Evolutionary conservation across 1,140 invertebrate genomes (phyloP), one percentile per base, ranked within the genome.

Genomic region (Temnothorax longispinosus): DNA sequence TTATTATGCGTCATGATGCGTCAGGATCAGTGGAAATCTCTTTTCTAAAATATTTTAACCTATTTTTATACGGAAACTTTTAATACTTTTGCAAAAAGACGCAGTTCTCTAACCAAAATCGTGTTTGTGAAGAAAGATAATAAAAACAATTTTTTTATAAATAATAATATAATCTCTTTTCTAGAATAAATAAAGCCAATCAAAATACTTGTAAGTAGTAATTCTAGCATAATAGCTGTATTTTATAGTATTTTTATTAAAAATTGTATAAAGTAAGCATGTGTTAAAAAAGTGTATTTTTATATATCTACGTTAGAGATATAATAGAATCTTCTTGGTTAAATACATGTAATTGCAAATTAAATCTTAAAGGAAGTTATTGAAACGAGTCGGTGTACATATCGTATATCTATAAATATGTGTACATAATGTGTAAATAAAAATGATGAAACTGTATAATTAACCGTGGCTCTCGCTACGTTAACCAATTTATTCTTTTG

Each of bases 341-440:
- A 67, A 52, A 47, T 8, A 58, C 10, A n/a, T 3, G 32, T 38
- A 35, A 52, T 69, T 44, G 35, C 15, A 41, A 81, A 69, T 52
- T 81, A 41, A 21, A 21, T 21, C 0, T 21, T 21, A 78, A 44
- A 54, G 32, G 44, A 32, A 69, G 18, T 69, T 5, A 77, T 54
- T 41, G n/a, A 71, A 44, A 69, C 15, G 27, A 71, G 13, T 80
- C 35, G 47, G 47, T 71, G 78, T 81, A 71, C 2, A 81, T 81
- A 81, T 56, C 52, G 21, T 47, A 71, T 56, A 44, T 56, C n/a
- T 69, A 27, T 27, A 27, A 81, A 71, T 21, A 69, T 71, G 47
- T 81, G 64, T 71, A 81, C 21, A 81, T 81, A 81, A 32, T 56
- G 50, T 81, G 78, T 81, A 81, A 81, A 81, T 71, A 80, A 52